A percentile compares a stretch with the other conserved stretches of the same genome.
Evolutionary conservation across 2,113 vertebrate genomes (phyloP).

Genomic region (Ptychochromis oligacanthus): DNA sequence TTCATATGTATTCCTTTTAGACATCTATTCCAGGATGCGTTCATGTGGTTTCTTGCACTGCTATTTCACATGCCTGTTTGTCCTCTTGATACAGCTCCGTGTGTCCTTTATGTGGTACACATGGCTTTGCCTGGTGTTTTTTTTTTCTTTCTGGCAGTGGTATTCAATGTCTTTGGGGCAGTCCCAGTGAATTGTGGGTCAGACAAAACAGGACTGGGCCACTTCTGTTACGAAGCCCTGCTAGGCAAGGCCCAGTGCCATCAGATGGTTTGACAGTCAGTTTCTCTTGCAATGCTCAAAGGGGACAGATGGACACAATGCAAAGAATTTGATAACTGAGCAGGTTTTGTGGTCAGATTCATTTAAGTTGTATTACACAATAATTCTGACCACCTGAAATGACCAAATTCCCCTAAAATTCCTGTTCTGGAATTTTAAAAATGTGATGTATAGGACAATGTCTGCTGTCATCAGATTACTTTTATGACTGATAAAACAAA

Average conservation of each 20-base stretch:
- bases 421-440: too few species aligned
- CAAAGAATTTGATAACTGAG: conserved; percentile 13
- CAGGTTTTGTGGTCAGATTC: not conserved
- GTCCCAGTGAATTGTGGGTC: conserved; percentile 65
- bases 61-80: conserved; percentile 17
- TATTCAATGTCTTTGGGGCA: conserved; percentile 22
- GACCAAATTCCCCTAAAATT: too few species aligned
- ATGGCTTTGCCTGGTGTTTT: conserved; percentile 17
- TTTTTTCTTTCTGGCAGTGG: conserved; percentile 32
- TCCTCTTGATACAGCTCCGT: not conserved
- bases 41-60: conserved; percentile 14
- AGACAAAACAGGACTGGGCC: conserved; percentile 58
- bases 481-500: too few species aligned
- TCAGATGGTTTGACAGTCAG: conserved; percentile 20
- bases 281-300: conserved; percentile 15
- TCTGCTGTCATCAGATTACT: too few species aligned
- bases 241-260: conserved; percentile 33
- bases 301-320: conserved; percentile 56
- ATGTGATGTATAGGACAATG: too few species aligned
- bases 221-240: conserved; percentile 52
- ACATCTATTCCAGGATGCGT: conserved; percentile 33
- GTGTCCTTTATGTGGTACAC: conserved; percentile 30
- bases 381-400: too few species aligned
- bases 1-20: conserved; percentile 24
- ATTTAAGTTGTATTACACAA: too few species aligned